phyloP scores from a whole-genome alignment of 2,888 invertebrate species.

The Asteroscopus sphinx region DNA sequence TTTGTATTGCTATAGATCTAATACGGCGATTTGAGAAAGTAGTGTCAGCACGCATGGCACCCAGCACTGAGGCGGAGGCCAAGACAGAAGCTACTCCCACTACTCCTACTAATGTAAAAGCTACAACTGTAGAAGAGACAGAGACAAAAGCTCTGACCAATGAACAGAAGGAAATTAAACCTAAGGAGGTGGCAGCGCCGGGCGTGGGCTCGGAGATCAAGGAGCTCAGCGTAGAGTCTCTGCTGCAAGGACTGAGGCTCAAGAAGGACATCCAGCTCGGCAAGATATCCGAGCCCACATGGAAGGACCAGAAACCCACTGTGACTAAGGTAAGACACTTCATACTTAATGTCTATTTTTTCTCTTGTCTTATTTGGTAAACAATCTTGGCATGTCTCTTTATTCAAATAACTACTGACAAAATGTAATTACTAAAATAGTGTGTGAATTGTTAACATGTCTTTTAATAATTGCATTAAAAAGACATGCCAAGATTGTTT shows the following conservation, averaged over 20 bases:
- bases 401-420: too few species aligned
- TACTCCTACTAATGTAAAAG: conserved; percentile 51
- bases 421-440: too few species aligned
- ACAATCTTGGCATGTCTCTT: too few species aligned
- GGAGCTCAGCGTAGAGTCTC: conserved; percentile 78
- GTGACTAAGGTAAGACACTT: conserved; percentile 76
- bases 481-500: too few species aligned
- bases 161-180: conserved; percentile 37
- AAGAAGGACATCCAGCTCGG: conserved; percentile 83
- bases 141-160: conserved; percentile 8
- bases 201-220: conserved; percentile 73
- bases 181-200: conserved; percentile 32
- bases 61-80: conserved; percentile 49
- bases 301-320: conserved; percentile 79
- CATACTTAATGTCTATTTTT: not conserved
- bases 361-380: too few species aligned
- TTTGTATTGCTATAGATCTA: conserved; percentile 66
- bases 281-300: conserved; percentile 79
- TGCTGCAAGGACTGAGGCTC: conserved; percentile 80
- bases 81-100: conserved; percentile 17
- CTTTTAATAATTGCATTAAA: too few species aligned
- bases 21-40: conserved; percentile 78
- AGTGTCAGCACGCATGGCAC: conserved; percentile 64
- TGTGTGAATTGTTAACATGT: too few species aligned
- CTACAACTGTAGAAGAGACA: conserved; percentile 64